A percentile compares a stretch with the other conserved stretches of the same genome.
Conservation (phyloP, 2,888 invertebrate species). For the Charanyca ferruginea region DNA sequence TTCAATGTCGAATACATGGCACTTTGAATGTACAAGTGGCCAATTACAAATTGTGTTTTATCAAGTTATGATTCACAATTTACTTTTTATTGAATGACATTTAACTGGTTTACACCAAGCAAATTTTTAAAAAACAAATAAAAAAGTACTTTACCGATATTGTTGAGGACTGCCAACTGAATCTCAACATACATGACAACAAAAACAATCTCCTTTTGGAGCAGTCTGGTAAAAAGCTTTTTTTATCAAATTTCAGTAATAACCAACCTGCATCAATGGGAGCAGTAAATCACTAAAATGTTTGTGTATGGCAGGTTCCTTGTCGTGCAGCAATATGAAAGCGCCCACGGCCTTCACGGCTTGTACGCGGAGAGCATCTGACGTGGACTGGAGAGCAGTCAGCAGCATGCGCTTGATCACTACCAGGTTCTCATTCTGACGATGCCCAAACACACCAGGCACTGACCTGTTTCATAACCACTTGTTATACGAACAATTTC, state of each 20-base stretch:
- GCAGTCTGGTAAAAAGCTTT: background rate
- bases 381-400: slow-evolving; percentile 94
- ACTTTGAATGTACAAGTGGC: slow-evolving; percentile 53
- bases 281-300: slow-evolving; percentile 97
- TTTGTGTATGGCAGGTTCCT: slow-evolving; percentile 97
- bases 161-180: background rate
- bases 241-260: background rate
- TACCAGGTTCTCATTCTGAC: slow-evolving; percentile 97
- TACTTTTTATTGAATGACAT: slow-evolving; percentile 10
- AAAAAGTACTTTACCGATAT: background rate
- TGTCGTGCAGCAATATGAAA: slow-evolving; percentile 98
- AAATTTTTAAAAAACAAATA: background rate
- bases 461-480: slow-evolving; percentile 92
- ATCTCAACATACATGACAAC: background rate
- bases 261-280: slow-evolving; percentile 93
- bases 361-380: slow-evolving; percentile 95
- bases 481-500: background rate
- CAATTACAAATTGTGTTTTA: slow-evolving; percentile 37
- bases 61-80: slow-evolving; percentile 30
- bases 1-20: slow-evolving; percentile 63
- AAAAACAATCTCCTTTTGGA: background rate
- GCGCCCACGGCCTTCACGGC: slow-evolving; percentile 96
- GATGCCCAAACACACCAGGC: slow-evolving; percentile 99
- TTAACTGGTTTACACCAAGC: background rate
- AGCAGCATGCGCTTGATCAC: slow-evolving; percentile 98